phyloP scores from a whole-genome alignment of 2,113 vertebrate genomes.

The Rhinogobius similis region DNA sequence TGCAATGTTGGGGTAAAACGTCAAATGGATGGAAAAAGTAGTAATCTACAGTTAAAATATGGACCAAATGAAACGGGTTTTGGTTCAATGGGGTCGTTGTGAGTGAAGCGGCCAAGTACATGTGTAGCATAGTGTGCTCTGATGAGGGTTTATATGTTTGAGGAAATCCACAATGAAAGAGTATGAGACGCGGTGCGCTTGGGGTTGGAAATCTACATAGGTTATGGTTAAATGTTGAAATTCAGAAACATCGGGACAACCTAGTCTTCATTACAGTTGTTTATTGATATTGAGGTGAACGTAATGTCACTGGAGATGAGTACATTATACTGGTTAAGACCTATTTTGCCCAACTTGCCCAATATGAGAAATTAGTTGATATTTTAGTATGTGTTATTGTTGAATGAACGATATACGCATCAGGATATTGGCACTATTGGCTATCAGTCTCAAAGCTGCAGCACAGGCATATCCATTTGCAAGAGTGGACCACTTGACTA shows the following conservation, averaged over 20 bases:
- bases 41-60: slow-evolving; percentile 51
- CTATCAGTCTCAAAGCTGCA: background rate
- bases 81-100: slow-evolving; percentile 51
- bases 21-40: slow-evolving; percentile 46
- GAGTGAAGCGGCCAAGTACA: slow-evolving; percentile 29
- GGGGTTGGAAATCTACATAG: slow-evolving; percentile 6
- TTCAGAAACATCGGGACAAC: background rate
- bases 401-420: background rate
- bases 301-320: background rate
- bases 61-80: slow-evolving; percentile 19
- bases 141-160: slow-evolving; percentile 30
- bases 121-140: slow-evolving; percentile 32
- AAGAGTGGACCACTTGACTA: background rate
- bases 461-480: background rate
- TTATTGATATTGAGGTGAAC: background rate
- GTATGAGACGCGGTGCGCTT: slow-evolving; percentile 1
- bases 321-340: background rate
- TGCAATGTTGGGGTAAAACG: slow-evolving; percentile 38
- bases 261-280: background rate
- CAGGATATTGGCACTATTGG: background rate
- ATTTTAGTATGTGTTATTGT: background rate
- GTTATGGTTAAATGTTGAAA: slow-evolving; percentile 1
- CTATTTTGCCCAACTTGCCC: background rate
- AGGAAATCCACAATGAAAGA: slow-evolving; percentile 27
- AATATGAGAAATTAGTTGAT: background rate